A percentile compares a stretch with the other conserved stretches of the same genome.
Evolutionary conservation across 1,140 invertebrate species (phyloP).

Genomic region (Dufourea novaeangliae): DNA sequence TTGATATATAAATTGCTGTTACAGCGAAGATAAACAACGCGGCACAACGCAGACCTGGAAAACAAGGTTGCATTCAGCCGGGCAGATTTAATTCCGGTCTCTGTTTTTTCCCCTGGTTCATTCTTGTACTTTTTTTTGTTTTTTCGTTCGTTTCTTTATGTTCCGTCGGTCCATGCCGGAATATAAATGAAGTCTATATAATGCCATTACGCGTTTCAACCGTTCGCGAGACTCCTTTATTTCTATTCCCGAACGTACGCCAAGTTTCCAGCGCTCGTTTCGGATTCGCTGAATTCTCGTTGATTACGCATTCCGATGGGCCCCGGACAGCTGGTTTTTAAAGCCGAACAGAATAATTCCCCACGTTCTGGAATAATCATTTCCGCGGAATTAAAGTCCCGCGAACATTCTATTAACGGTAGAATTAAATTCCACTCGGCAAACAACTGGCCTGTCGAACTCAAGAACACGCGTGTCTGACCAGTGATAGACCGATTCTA

Average conservation of each 20-base stretch:
- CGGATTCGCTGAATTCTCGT: not conserved
- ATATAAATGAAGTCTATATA: slow-evolving; percentile 63
- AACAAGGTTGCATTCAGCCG: not conserved
- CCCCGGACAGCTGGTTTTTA: not conserved
- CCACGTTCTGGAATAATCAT: not conserved
- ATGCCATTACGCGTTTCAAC: slow-evolving; percentile 47
- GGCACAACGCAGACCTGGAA: not conserved
- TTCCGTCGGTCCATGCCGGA: slow-evolving; percentile 24
- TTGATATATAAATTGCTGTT: not conserved
- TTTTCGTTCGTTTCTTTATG: slow-evolving; percentile 31
- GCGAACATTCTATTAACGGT: not conserved
- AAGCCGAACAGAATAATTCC: slow-evolving; percentile 6
- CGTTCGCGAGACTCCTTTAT: slow-evolving; percentile 35
- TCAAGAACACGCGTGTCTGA: slow-evolving; percentile 9
- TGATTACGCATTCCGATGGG: not conserved
- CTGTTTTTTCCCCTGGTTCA: not conserved
- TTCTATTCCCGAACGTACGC: slow-evolving; percentile 41
- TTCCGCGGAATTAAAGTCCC: not conserved
- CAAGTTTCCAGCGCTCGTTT: not conserved
- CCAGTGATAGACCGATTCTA: not conserved
- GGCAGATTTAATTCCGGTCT: slow-evolving; percentile 51
- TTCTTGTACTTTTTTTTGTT: too few relatives aligned
- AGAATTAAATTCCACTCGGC: not conserved
- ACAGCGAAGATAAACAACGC: not conserved
- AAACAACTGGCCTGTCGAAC: too few relatives aligned